phyloP scores from a whole-genome alignment of 2,113 vertebrate species.

The Peromyscus leucopus region DNA sequence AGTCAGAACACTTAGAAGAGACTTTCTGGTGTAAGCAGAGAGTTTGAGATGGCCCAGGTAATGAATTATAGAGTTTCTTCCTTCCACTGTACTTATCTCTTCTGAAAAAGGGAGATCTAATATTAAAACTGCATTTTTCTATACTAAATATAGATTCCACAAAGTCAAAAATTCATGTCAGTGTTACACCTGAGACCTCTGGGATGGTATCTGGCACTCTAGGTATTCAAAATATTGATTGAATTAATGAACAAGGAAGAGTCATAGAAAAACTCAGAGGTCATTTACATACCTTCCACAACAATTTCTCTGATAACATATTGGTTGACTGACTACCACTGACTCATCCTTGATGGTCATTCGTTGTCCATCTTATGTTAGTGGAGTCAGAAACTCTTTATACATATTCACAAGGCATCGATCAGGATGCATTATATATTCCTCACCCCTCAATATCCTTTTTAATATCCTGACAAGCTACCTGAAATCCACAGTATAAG shows the following conservation, averaged over 20 bases:
- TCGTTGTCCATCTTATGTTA: not conserved
- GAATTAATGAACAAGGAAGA: constrained; percentile 48
- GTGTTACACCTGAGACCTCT: not conserved
- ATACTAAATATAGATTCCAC: not conserved
- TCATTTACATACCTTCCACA: not conserved
- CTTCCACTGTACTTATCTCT: not conserved
- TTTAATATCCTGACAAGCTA: not conserved
- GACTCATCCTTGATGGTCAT: not conserved
- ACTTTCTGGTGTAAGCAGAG: not conserved
- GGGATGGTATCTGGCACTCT: not conserved
- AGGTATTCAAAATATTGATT: constrained; percentile 4
- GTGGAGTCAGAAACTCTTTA: not conserved
- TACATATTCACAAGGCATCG: not conserved
- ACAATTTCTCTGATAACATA: not conserved
- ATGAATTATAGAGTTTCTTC: not conserved
- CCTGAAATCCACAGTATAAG: not conserved
- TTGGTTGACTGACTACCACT: not conserved
- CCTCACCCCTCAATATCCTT: not conserved
- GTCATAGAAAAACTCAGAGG: not conserved
- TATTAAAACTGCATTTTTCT: not conserved
- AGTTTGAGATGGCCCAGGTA: not conserved
- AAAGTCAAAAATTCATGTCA: not conserved
- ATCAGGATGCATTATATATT: not conserved
- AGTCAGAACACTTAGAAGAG: not conserved
- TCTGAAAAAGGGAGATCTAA: not conserved